These are phyloP conservation scores for Nomada lathburiana DNA, from an alignment of 2,888 invertebrate genomes.

Conservation along the genomic window DNA sequence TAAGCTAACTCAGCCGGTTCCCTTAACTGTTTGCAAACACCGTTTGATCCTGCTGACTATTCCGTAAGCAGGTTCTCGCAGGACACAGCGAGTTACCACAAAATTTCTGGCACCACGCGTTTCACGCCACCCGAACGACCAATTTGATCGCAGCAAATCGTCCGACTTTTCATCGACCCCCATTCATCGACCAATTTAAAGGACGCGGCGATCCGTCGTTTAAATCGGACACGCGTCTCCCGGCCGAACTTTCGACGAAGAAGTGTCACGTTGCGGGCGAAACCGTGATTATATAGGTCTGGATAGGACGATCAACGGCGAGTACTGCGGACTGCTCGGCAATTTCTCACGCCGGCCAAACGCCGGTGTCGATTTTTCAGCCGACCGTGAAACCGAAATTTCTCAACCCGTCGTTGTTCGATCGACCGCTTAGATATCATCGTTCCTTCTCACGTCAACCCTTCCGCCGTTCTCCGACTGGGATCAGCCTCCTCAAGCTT, in stretches of 20 bases:
- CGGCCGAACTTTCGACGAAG: conserved; percentile 7
- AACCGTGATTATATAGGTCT: conserved; percentile 42
- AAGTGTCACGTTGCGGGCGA: background rate
- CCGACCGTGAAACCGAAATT: conserved; percentile 78
- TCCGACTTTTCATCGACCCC: too few relatives aligned
- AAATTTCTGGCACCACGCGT: conserved; percentile 24
- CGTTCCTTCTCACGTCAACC: conserved; percentile 56
- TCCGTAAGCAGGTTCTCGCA: conserved; percentile 20
- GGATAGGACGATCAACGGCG: conserved; percentile 56
- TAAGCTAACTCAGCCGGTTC: conserved; percentile 28
- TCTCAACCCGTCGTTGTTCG: conserved; percentile 66
- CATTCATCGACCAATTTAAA: background rate
- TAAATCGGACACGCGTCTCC: background rate
- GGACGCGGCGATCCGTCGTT: background rate
- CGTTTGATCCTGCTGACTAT: conserved; percentile 53
- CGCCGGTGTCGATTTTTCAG: conserved; percentile 76
- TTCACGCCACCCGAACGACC: conserved; percentile 11
- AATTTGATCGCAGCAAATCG: background rate
- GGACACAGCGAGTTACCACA: conserved; percentile 4
- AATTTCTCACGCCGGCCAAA: conserved; percentile 77
- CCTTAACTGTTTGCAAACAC: conserved; percentile 50
- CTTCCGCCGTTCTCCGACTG: conserved; percentile 21
- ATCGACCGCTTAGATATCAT: conserved; percentile 38
- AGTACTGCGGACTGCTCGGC: conserved; percentile 69
- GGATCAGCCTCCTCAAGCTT: conserved; percentile 67